Evolutionary conservation across 2,888 invertebrate genomes (phyloP).

Genomic region (Chironomus riparius): DNA sequence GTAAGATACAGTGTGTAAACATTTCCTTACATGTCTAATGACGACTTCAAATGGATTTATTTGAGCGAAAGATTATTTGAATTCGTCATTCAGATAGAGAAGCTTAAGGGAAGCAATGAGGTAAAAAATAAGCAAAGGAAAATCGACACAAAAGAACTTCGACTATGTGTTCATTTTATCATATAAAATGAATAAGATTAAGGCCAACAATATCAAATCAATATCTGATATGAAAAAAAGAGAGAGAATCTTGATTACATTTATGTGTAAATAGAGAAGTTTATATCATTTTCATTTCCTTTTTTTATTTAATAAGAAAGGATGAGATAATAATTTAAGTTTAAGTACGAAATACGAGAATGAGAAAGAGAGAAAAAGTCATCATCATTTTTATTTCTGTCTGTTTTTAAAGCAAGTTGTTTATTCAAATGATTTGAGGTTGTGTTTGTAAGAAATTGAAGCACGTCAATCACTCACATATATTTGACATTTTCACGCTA

Average conservation of each 20-base stretch:
- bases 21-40: neutral
- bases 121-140: too few relatives aligned
- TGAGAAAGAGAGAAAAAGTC: neutral
- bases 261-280: neutral
- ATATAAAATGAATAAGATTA: neutral
- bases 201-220: constrained; percentile 17
- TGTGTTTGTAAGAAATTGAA: too few relatives aligned
- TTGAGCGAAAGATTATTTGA: neutral
- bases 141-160: too few relatives aligned
- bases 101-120: neutral
- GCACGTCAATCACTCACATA: too few relatives aligned
- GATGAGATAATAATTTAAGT: too few relatives aligned
- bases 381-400: too few relatives aligned
- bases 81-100: neutral
- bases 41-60: neutral
- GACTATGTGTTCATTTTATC: too few relatives aligned
- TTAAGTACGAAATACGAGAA: neutral
- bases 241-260: neutral
- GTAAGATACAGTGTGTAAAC: constrained; percentile 57
- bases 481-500: too few relatives aligned
- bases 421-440: too few relatives aligned
- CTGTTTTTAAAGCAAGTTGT: too few relatives aligned
- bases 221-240: neutral
- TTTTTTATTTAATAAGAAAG: too few relatives aligned
- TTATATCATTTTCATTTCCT: neutral